phyloP scores from a whole-genome alignment of 2,888 invertebrate species.

The Acleris sparsana region DNA sequence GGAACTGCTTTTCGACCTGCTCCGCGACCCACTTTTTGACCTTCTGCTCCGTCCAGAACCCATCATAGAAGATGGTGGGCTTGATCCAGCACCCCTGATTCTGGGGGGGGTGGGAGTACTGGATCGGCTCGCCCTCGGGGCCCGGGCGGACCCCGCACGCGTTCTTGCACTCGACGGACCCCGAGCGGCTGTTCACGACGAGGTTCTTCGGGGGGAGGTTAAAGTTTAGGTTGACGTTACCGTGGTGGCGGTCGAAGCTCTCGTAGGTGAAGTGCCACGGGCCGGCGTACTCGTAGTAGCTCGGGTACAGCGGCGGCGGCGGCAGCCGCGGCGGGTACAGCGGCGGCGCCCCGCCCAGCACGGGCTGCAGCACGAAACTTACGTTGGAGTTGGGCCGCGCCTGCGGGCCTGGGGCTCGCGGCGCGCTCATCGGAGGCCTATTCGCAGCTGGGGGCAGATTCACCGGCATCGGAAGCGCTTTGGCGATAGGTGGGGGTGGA shows the following conservation, averaged over 20 bases:
- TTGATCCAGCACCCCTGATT: conserved; percentile 76
- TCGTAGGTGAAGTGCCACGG: conserved; percentile 78
- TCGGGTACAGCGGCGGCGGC: conserved; percentile 55
- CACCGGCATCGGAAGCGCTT: conserved; percentile 54
- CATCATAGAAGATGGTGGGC: conserved; percentile 79
- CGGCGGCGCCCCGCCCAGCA: conserved; percentile 61
- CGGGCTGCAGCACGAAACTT: conserved; percentile 75
- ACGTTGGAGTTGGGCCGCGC: conserved; percentile 66
- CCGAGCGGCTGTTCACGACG: conserved; percentile 64
- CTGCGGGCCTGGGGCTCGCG: conserved; percentile 42
- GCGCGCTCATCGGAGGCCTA: conserved; percentile 41
- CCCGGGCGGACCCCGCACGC: conserved; percentile 48
- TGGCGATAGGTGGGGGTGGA: conserved; percentile 50
- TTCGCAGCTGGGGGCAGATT: conserved; percentile 47
- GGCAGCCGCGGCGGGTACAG: conserved; percentile 49
- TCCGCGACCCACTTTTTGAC: conserved; percentile 81
- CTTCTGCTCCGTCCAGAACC: conserved; percentile 82
- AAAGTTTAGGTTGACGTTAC: conserved; percentile 73
- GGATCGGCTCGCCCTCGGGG: conserved; percentile 56
- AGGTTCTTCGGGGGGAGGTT: conserved; percentile 73
- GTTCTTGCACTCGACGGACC: conserved; percentile 58
- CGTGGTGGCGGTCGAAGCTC: conserved; percentile 62
- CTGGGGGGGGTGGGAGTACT: conserved; percentile 56
- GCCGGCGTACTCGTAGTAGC: conserved; percentile 70
- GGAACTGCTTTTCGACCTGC: conserved; percentile 77